Base-by-base conservation (phyloP, 2,113 vertebrate species). In the Istiophorus platypterus region DNA sequence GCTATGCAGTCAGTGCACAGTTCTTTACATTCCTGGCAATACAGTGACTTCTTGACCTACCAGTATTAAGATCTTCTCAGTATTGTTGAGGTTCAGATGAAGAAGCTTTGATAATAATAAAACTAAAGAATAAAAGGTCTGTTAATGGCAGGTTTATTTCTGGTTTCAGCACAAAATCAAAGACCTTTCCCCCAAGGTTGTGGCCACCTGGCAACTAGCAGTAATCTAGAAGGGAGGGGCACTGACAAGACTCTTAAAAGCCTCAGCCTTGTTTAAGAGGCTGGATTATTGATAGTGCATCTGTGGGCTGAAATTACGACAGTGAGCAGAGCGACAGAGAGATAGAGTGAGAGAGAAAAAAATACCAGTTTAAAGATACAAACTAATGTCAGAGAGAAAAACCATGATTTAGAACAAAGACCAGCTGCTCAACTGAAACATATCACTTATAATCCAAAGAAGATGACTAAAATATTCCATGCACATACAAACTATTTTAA, bases 271-370 rank as follows among this genome's bases (percentile, higher is more conserved):
- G 75, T 88, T 88, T 56, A 81, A 82, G 70, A 82, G 49, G 75
- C 72, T 88, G 74, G 76, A 85, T 91, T 91, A 91, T 91, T 90
- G 80, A 89, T 85, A n/a, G 62, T 58, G 51, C 57, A 83, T 85
- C 68, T 76, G 85, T 80, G 84, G 68, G 20, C 42, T 79, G 71
- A 80, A 78, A 81, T 57, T 54, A 65, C 31, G 84, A 58, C 51
- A 65, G 74, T 4, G 52, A 63, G 22, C 4, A 9, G 71, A 72
- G 41, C 29, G 34, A 80, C 59, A 62, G 18, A 64, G 24, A 78
- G 61, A 34, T 11, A 51, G 7, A 67, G 37, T 31, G 58, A n/a
- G 0, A 37, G 64, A n/a, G 52, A 49, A 24, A 1, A 62, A 11
- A 49, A 24, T 2, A 62, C 12, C 31, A 68, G 49, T 24, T 34